Base-by-base conservation (phyloP, 2,113 vertebrate genomes). In the Zingel zingel region DNA sequence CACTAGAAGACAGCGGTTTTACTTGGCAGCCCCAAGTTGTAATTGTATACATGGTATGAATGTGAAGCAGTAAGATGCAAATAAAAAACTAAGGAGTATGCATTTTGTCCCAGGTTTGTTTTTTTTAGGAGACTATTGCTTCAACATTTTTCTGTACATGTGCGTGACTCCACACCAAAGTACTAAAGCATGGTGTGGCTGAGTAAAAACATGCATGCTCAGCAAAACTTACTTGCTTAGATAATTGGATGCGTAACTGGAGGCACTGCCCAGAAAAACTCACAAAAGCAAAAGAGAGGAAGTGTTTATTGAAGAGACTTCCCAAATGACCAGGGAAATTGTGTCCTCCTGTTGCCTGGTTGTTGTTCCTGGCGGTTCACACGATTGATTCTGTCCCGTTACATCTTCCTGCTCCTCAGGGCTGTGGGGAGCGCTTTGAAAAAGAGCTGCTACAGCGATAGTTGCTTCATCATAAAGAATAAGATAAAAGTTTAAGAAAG, bases 401-500 rank as follows among this genome's bases (percentile, higher is more conserved):
- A 81, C 58, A 27, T 81, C 67, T 61, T 78, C 64, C 70, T 77
- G 62, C 67, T 76, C 81, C 80, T 82, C 39, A 1, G 69, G 76
- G 87, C 72, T 18, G 2, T 5, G 54, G 64, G 83, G 59, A 79
- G 61, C 13, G 13, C 77, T 90, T 88, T 92, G 89, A 88, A 88
- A 79, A 79, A 66, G 62, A 65, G 56, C 66, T 23, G 1, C 61
- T 43, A 14, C 48, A 62, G 74, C 69, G n/a, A 48, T 54, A 56
- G 77, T 63, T 75, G 86, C 23, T 81, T 79, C 84, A 89, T 86
- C 83, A 89, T 75, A 86, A 75, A 58, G 48, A 85, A 84, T 66
- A 67, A 61, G 75, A 88, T 84, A 83, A 79, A 86, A 75, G 12
- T 84, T 81, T 56, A 48, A 53, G 64, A 65, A 65, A 76, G 77